Evolutionary conservation across 37 sponge, comb jelly and placozoan genomes (phyloP), one percentile per base, ranked within the genome.

Genomic region (Hexactinellida sp.): DNA sequence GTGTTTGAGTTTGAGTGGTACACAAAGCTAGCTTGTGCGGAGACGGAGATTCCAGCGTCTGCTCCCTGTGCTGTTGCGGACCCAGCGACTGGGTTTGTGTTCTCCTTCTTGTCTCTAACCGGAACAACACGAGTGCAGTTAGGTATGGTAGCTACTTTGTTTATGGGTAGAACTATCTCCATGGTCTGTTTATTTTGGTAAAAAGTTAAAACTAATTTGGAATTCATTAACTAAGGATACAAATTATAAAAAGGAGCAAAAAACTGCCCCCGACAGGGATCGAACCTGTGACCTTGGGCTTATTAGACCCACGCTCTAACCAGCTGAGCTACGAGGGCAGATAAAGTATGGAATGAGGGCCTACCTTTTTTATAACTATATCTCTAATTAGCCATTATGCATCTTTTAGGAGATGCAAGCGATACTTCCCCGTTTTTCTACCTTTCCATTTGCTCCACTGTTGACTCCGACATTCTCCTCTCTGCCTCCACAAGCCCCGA

Each of bases 221-320:
- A n/a, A n/a, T n/a, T n/a, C n/a, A n/a, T n/a, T n/a, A n/a, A n/a
- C n/a, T n/a, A n/a, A n/a, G n/a, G n/a, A n/a, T n/a, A n/a, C n/a
- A n/a, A n/a, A n/a, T n/a, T n/a, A n/a, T n/a, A n/a, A n/a, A n/a
- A n/a, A n/a, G n/a, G 52, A n/a, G 19, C 3, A 63, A 63, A 63
- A 63, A 23, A 25, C 21, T 63, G 76, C 76, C 76, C 76, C 76
- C 76, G 76, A 63, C 76, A 63, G 76, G 76, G 76, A 7, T 63
- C 76, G 76, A 63, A 63, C 76, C 76, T 63, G 76, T 63, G 76
- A n/a, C 76, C 76, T 63, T 63, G 76, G 76, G 76, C 76, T 63
- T 63, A 63, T 63, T 63, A 63, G 76, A 63, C 76, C 76, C 76
- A 63, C 76, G 76, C 76, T 63, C 76, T 63, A 63, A 63, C 76